Base-by-base conservation (phyloP, 2,113 vertebrate genomes). In the Galbula dea region DNA sequence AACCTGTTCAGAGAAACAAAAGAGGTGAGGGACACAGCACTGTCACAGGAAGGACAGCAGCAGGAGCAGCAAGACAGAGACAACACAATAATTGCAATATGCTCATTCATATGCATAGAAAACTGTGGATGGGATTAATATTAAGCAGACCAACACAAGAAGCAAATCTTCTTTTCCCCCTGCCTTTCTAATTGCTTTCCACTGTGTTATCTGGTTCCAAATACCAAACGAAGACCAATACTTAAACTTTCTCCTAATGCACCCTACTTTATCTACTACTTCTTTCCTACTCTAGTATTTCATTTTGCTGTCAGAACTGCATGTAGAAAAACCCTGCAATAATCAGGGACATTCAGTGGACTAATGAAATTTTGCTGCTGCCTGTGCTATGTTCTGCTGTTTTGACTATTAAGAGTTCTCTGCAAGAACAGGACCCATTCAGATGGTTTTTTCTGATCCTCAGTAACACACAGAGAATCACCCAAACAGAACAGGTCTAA, bases 11-110 rank as follows among this genome's bases (percentile, higher is more conserved):
- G n/a, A 46, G 52, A 68, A 46, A 43, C 6, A 49, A 57, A 58
- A 68, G 11, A 14, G 10, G 4, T 0, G 1, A 81, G 36, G 21
- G 37, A 51, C 0, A 1, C 10, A 41, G 13, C 37, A 15, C 34
- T 77, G 49, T 8, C 63, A 36, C 34, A 27, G 3, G 26, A 51
- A 83, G 26, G 15, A 41, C 7, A 12, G 24, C 23, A 48, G 46
- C 73, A 57, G 55, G 11, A 85, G 34, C 37, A 41, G 24, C 51
- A 69, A 26, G 23, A 80, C 11, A 76, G 75, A 78, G 23, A 63
- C 29, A 85, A 10, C 11, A 63, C 6, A 49, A 16, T 54, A 82
- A 62, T 34, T 92, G 79, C 22, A 61, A 26, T 13, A 8, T 55
- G 46, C 24, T 89, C 15, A 73, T 84, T 92, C 81, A 57, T 27